phyloP scores from a whole-genome alignment of 1,140 invertebrate species.

The Dreissena polymorpha region DNA sequence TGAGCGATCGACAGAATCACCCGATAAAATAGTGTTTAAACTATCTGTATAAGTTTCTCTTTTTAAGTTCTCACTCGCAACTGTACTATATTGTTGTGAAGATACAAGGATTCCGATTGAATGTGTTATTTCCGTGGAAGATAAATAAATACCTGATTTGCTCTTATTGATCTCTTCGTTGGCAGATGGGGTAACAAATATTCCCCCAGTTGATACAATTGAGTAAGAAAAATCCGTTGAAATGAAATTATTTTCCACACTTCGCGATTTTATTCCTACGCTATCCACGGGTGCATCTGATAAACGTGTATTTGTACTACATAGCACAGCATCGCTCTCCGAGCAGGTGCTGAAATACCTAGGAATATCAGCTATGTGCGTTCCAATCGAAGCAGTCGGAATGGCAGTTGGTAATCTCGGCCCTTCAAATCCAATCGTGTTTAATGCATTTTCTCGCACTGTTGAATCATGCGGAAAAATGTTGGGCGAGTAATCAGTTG shows the following conservation, averaged over 20 bases:
- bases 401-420: background rate
- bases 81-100: too few relatives aligned
- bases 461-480: background rate
- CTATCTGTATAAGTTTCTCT: background rate
- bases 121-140: too few relatives aligned
- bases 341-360: background rate
- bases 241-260: too few relatives aligned
- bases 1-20: background rate
- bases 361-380: background rate
- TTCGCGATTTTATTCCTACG: background rate
- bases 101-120: too few relatives aligned
- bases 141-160: too few relatives aligned
- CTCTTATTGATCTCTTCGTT: too few relatives aligned
- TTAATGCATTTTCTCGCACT: slow-evolving; percentile 1
- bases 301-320: background rate
- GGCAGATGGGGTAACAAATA: too few relatives aligned
- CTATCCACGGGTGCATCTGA: background rate
- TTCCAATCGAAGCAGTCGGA: background rate
- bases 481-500: background rate
- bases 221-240: too few relatives aligned
- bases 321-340: background rate
- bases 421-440: background rate
- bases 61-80: background rate
- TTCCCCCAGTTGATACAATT: too few relatives aligned
- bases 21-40: background rate